phyloP scores from a whole-genome alignment of 2,888 invertebrate genomes.

The Emmelina monodactyla region DNA sequence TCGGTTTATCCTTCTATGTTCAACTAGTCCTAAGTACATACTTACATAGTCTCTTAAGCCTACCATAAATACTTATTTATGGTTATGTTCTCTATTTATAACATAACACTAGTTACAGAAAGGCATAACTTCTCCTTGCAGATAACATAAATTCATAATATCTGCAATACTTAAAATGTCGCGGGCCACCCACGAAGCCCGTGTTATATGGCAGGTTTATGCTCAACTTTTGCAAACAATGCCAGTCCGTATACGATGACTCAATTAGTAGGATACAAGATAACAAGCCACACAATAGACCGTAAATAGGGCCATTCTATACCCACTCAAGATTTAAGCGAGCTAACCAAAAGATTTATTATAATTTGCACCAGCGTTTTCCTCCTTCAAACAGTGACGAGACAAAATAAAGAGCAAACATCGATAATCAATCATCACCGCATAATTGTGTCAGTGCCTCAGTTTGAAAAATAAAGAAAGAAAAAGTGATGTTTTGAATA shows the following conservation, averaged over 20 bases:
- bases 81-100: no score
- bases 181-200: constrained; percentile 43
- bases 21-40: no score
- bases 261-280: constrained; percentile 53
- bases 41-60: no score
- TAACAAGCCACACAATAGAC: constrained; percentile 43
- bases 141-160: constrained; percentile 12
- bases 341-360: constrained; percentile 7
- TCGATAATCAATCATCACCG: constrained; percentile 53
- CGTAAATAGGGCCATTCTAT: constrained; percentile 36
- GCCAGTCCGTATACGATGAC: constrained; percentile 49
- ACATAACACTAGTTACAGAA: no score
- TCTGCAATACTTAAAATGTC: background rate
- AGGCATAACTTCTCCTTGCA: constrained; percentile 14
- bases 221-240: constrained; percentile 59
- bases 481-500: constrained; percentile 41
- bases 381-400: constrained; percentile 32
- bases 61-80: no score
- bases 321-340: background rate
- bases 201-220: constrained; percentile 33
- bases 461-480: constrained; percentile 17
- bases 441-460: constrained; percentile 33
- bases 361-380: background rate
- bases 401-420: constrained; percentile 48
- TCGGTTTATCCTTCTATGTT: no score